These are phyloP conservation scores for Megalops atlanticus DNA, from an alignment of 2,113 vertebrate species.

Conservation along the genomic window DNA sequence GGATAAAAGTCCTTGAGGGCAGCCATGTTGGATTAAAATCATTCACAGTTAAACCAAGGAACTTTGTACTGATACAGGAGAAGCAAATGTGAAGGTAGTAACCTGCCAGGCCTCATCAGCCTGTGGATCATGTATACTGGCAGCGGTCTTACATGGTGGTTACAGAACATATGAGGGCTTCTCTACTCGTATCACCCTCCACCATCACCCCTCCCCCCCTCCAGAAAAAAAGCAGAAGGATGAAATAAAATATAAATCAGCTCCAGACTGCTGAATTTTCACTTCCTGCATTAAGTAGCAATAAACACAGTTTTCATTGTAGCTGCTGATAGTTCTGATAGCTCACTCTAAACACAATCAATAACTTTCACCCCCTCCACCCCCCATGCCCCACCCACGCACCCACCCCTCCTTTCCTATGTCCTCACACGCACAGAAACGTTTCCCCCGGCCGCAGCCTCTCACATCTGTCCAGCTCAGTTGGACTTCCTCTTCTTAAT, in stretches of 20 bases:
- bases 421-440: background rate
- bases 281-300: background rate
- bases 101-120: too few relatives aligned
- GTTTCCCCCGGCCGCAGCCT: slow-evolving; percentile 40
- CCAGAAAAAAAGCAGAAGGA: background rate
- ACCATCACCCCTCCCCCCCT: background rate
- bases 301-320: slow-evolving; percentile 15
- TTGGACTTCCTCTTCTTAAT: slow-evolving; percentile 79
- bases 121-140: too few relatives aligned
- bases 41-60: too few relatives aligned
- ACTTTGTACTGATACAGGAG: background rate
- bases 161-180: too few relatives aligned
- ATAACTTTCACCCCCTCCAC: slow-evolving; percentile 10
- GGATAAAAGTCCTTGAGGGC: background rate
- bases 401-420: background rate
- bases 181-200: too few relatives aligned
- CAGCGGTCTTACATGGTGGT: too few relatives aligned
- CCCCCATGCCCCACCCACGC: slow-evolving; percentile 34
- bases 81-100: too few relatives aligned
- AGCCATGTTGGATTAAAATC: too few relatives aligned
- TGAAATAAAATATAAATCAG: background rate
- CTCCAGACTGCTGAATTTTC: background rate
- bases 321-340: slow-evolving; percentile 2
- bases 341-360: slow-evolving; percentile 27
- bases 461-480: slow-evolving; percentile 56